phyloP scores from a whole-genome alignment of 2,888 invertebrate species.

The Eurois occulta region DNA sequence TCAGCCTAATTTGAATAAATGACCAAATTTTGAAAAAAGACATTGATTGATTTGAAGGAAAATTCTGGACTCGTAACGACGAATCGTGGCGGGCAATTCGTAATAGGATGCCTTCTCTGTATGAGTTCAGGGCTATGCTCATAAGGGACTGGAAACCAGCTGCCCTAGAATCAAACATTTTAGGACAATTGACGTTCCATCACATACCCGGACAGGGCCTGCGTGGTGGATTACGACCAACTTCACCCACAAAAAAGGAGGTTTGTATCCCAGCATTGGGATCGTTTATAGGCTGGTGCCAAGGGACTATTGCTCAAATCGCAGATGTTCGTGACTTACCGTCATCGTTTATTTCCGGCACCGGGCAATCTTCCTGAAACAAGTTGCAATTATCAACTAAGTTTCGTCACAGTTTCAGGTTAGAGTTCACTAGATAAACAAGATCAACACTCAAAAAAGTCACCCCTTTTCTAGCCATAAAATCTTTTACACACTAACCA shows the following conservation, averaged over 20 bases:
- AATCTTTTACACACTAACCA: background rate
- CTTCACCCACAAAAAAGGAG: background rate
- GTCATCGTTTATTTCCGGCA: constrained; percentile 93
- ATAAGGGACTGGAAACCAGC: background rate
- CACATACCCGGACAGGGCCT: background rate
- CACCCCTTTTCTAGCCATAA: background rate
- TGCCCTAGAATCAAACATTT: background rate
- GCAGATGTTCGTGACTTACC: constrained; percentile 87
- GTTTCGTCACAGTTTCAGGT: background rate
- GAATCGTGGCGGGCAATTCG: background rate
- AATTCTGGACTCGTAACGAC: background rate
- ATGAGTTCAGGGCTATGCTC: background rate
- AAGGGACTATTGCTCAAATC: background rate
- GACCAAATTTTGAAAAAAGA: too few species aligned
- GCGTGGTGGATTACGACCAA: background rate
- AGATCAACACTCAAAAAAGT: background rate
- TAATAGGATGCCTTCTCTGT: background rate
- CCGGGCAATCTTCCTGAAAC: constrained; percentile 94
- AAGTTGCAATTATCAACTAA: constrained; percentile 20
- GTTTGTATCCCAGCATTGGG: background rate
- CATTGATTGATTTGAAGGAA: too few species aligned
- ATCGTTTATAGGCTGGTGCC: background rate
- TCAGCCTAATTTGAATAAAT: background rate
- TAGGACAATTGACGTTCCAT: background rate
- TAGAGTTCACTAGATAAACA: constrained; percentile 13